These are phyloP conservation scores for Rhinoderma darwinii DNA, from an alignment of 2,113 vertebrate species.

Conservation along the genomic window DNA sequence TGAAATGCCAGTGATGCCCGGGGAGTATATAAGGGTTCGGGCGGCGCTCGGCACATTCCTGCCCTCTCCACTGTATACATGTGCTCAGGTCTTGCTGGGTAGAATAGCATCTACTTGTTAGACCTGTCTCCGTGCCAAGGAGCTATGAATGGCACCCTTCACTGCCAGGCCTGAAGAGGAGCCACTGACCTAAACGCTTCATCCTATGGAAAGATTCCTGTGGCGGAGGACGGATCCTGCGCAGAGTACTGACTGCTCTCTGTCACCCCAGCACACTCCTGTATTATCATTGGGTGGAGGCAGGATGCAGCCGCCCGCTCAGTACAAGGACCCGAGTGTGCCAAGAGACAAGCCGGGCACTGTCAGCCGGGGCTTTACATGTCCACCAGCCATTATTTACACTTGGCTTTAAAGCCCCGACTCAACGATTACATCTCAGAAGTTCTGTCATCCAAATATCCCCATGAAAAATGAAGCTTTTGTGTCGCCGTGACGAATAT, in stretches of 20 bases:
- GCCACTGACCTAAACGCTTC: conserved; percentile 19
- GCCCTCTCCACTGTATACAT: neutral
- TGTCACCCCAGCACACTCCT: neutral
- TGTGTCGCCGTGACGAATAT: neutral
- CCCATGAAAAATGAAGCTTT: neutral
- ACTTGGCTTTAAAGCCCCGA: neutral
- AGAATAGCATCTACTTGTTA: neutral
- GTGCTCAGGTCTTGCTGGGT: neutral
- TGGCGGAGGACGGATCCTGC: conserved; percentile 8
- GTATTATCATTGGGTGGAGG: conserved; percentile 38
- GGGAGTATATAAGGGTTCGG: neutral
- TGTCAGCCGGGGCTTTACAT: conserved; percentile 23
- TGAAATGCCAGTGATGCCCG: neutral
- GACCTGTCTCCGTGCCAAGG: neutral
- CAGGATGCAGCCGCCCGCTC: conserved; percentile 18
- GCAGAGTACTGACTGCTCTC: conserved; percentile 38
- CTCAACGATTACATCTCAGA: neutral
- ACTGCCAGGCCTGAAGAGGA: neutral
- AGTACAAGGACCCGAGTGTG: conserved; percentile 46
- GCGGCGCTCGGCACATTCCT: neutral
- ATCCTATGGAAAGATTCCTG: conserved; percentile 49
- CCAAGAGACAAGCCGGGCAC: conserved; percentile 22
- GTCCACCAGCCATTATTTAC: neutral
- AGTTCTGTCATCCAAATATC: neutral
- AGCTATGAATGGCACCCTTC: conserved; percentile 18